Evolutionary conservation across 1,140 invertebrate genomes (phyloP).

Genomic region (Drosophila teissieri): DNA sequence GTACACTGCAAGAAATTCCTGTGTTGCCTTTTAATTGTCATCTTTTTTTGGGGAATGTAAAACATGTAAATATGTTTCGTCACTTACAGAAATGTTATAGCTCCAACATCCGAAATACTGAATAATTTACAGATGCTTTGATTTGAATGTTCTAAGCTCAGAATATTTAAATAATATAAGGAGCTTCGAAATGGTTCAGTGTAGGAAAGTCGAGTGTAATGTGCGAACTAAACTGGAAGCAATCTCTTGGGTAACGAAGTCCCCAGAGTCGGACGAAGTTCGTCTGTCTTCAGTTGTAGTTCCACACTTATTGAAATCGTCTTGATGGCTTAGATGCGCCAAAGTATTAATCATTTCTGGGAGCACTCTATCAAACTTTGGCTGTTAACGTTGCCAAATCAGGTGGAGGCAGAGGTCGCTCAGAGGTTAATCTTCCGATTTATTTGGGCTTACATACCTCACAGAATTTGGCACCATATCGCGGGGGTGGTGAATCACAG

Average conservation of each 20-base stretch:
- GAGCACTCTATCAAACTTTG: slow-evolving; percentile 48
- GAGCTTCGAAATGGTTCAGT: background rate
- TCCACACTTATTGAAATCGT: slow-evolving; percentile 45
- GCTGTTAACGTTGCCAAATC: slow-evolving; percentile 38
- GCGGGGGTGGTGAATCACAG: slow-evolving; percentile 92
- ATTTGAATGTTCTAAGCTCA: too few species aligned
- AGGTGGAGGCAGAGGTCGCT: slow-evolving; percentile 36
- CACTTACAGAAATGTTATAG: too few species aligned
- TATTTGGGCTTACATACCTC: slow-evolving; percentile 86
- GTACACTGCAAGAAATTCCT: background rate
- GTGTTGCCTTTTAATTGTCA: background rate
- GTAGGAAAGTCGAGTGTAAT: slow-evolving; percentile 38
- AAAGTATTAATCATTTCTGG: slow-evolving; percentile 41
- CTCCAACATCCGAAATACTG: too few species aligned
- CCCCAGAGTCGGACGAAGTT: slow-evolving; percentile 21
- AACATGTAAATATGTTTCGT: background rate
- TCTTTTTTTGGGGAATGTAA: background rate
- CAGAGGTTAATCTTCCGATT: slow-evolving; percentile 39
- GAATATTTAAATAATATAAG: too few species aligned
- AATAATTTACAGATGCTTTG: too few species aligned
- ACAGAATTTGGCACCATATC: slow-evolving; percentile 93
- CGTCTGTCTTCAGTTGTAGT: slow-evolving; percentile 20
- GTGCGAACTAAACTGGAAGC: slow-evolving; percentile 60
- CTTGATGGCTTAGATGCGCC: slow-evolving; percentile 20
- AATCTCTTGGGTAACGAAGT: slow-evolving; percentile 27